phyloP scores from a whole-genome alignment of 2,797 vertebrate genomes.

The Bovichtus diacanthus region DNA sequence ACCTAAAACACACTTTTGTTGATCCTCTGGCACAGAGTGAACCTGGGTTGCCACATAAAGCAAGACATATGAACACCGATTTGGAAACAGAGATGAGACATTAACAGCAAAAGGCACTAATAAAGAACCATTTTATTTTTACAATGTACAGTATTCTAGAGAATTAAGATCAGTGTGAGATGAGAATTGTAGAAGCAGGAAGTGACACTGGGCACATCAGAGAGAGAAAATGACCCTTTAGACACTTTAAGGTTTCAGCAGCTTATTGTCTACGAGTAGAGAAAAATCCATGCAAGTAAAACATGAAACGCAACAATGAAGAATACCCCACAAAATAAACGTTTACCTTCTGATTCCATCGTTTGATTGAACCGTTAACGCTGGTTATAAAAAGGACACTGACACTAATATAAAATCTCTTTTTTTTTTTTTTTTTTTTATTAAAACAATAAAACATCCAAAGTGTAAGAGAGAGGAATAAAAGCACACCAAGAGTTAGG shows the following conservation, averaged over 20 bases:
- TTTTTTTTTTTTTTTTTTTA: conserved; percentile 63
- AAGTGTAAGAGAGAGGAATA: conserved; percentile 67
- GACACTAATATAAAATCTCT: conserved; percentile 30
- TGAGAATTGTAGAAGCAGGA: conserved; percentile 29
- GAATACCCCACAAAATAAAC: conserved; percentile 27
- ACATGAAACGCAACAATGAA: conserved; percentile 24
- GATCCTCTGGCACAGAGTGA: conserved; percentile 29
- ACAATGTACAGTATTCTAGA: conserved; percentile 39
- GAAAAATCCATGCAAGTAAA: conserved; percentile 18
- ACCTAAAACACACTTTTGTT: not conserved
- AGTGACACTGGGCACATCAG: conserved; percentile 29
- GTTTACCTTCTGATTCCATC: conserved; percentile 26
- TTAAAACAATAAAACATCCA: conserved; percentile 78
- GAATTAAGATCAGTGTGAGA: conserved; percentile 21
- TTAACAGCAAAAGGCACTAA: conserved; percentile 53
- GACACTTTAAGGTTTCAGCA: conserved; percentile 23
- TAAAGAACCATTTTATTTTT: conserved; percentile 39
- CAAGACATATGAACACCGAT: not conserved
- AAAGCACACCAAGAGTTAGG: conserved; percentile 72
- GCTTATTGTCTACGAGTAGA: conserved; percentile 4
- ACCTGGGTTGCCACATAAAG: conserved; percentile 18
- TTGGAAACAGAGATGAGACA: not conserved
- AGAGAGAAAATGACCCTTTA: conserved; percentile 26
- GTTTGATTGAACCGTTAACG: conserved; percentile 34
- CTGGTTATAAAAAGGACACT: conserved; percentile 49